phyloP scores from a whole-genome alignment of 2,113 vertebrate genomes.

The Ictalurus furcatus region DNA sequence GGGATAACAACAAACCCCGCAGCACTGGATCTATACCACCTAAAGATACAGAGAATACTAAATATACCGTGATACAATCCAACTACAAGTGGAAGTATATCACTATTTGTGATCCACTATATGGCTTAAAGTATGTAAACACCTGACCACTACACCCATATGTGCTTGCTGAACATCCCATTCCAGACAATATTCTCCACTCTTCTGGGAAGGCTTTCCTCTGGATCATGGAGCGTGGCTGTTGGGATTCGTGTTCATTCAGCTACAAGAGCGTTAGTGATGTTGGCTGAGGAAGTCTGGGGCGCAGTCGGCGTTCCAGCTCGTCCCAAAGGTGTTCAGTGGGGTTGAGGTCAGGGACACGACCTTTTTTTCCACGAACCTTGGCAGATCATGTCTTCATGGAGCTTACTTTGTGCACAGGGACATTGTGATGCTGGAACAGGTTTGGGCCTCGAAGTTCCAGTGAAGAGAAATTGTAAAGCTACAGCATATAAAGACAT shows the following conservation, averaged over 20 bases:
- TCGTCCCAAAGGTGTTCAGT: neutral
- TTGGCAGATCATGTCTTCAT: neutral
- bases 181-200: neutral
- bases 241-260: neutral
- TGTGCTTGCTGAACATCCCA: neutral
- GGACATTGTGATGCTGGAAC: neutral
- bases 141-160: neutral
- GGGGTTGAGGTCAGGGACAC: neutral
- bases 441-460: neutral
- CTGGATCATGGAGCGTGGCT: neutral
- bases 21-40: constrained; percentile 79
- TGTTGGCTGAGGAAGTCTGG: neutral
- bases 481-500: neutral
- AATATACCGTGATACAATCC: neutral
- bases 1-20: constrained; percentile 73
- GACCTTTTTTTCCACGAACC: too few species aligned
- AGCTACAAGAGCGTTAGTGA: neutral
- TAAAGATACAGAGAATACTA: constrained; percentile 40
- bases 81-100: neutral
- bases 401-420: too few species aligned
- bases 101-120: neutral
- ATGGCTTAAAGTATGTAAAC: neutral
- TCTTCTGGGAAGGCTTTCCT: neutral
- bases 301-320: neutral
- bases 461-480: neutral